Conservation (phyloP, 2,888 invertebrate genomes). For the Ectemnius continuus region DNA sequence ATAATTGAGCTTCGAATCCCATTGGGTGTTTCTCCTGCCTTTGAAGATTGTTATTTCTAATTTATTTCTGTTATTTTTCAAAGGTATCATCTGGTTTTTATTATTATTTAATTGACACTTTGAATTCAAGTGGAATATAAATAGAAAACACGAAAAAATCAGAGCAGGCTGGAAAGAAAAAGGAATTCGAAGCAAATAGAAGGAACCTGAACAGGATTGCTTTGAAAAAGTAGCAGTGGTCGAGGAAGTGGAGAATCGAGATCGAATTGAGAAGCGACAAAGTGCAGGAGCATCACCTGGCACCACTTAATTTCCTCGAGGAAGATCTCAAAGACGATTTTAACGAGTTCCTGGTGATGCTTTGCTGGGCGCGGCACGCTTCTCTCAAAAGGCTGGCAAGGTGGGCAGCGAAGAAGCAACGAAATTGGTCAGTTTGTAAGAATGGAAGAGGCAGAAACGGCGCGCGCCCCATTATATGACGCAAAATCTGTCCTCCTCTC, state of each 20-base stretch:
- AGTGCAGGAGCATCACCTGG: slow-evolving; percentile 46
- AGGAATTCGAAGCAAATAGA: too few species aligned
- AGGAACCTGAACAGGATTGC: too few species aligned
- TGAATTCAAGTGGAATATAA: too few species aligned
- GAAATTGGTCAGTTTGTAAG: slow-evolving; percentile 21
- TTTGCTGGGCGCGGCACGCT: slow-evolving; percentile 39
- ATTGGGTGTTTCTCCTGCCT: too few species aligned
- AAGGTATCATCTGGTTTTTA: too few species aligned
- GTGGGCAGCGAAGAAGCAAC: slow-evolving; percentile 26
- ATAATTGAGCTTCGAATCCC: neutral
- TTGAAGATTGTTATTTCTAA: too few species aligned
- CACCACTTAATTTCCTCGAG: slow-evolving; percentile 44
- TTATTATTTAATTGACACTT: too few species aligned
- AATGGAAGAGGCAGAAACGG: slow-evolving; percentile 44
- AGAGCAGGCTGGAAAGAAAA: too few species aligned
- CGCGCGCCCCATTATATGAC: slow-evolving; percentile 65
- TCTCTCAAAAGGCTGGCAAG: slow-evolving; percentile 12
- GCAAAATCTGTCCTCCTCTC: slow-evolving; percentile 54
- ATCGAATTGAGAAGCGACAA: neutral
- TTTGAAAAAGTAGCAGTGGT: too few species aligned
- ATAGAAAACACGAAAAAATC: too few species aligned
- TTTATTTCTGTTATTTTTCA: too few species aligned
- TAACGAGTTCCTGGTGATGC: slow-evolving; percentile 54
- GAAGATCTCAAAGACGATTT: slow-evolving; percentile 34
- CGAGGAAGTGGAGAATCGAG: too few species aligned